Evolutionary conservation across 2,113 vertebrate genomes (phyloP).

Genomic region (Cryptoleucopteryx plumbea): DNA sequence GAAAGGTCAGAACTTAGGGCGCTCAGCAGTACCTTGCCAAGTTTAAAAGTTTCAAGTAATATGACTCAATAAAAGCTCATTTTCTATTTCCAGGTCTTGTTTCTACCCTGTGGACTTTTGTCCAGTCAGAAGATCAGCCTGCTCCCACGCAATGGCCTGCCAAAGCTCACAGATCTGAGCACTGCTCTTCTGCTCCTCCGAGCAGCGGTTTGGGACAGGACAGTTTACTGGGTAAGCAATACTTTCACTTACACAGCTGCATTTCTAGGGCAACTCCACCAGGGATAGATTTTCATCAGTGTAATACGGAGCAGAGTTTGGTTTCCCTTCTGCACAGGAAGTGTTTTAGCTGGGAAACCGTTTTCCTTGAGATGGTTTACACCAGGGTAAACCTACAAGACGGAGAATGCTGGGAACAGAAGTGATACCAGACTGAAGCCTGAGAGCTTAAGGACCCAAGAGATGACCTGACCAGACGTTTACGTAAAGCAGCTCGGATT

Average conservation of each 20-base stretch:
- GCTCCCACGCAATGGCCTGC: not conserved
- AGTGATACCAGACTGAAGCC: not conserved
- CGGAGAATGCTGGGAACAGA: not conserved
- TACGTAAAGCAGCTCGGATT: not conserved
- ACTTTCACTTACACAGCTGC: not conserved
- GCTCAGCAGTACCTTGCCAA: not conserved
- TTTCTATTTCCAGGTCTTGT: not conserved
- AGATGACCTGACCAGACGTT: rapidly evolving
- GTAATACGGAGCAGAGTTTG: not conserved
- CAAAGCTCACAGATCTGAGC: not conserved
- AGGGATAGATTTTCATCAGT: not conserved
- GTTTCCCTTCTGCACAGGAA: not conserved
- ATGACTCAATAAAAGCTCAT: not conserved
- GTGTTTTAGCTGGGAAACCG: not conserved
- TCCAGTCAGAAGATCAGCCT: not conserved
- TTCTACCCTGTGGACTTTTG: not conserved
- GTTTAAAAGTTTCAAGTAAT: not conserved
- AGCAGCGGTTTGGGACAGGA: not conserved
- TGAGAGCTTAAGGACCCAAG: not conserved
- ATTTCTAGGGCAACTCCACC: not conserved
- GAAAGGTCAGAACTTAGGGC: not conserved
- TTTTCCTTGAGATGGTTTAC: not conserved
- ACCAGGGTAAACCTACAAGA: not conserved
- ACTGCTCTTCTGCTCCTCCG: not conserved
- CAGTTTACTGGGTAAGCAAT: not conserved